Evolutionary conservation across 64 coral and sea anemone genomes (phyloP), one percentile per base, ranked within the genome.

Genomic region (Stichodactyla mertensii): DNA sequence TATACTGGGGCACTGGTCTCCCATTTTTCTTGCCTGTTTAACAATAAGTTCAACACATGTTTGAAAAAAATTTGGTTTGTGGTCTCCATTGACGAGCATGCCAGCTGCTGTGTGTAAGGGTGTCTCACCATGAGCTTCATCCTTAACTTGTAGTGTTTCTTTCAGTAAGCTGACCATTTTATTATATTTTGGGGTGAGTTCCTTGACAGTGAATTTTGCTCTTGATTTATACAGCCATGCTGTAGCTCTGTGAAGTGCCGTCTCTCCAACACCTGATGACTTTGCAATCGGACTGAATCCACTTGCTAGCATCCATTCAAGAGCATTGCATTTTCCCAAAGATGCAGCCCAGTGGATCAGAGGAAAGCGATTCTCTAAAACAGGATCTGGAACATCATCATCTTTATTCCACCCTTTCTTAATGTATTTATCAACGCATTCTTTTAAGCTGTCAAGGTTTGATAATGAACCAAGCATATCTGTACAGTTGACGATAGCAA

Each of bases 281-380:
- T 85, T 90, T 61, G 93, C 82, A 22, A 89, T 78, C 4, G 97
- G 82, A n/a, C 64, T 81, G 77, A 99, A 99, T 7, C 97, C 97
- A 89, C 90, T 95, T 20, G 88, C 90, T 16, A 99, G 81, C 88
- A 99, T 91, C 97, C 97, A 99, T 51, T 99, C 97, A 13, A 99
- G 67, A 20, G 97, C 97, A 92, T 91, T 91, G 66, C 91, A 94
- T 58, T 99, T 99, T 16, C 93, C 97, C 10, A 99, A 87, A 23
- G 93, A 87, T 78, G 93, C 93, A n/a, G 97, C 97, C 93, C 93
- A 95, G 52, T 99, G 97, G 12, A 99, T 94, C 16, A 99, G 83
- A 20, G 97, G 97, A 16, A 90, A 93, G 20, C 93, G 82, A 66
- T 95, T 94, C 64, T 99, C 93, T 61, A 90, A 55, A 2, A 94